Evolutionary conservation across 2,888 invertebrate species (phyloP), one percentile per base, ranked within the genome.

Genomic region (Suillia variegata): DNA sequence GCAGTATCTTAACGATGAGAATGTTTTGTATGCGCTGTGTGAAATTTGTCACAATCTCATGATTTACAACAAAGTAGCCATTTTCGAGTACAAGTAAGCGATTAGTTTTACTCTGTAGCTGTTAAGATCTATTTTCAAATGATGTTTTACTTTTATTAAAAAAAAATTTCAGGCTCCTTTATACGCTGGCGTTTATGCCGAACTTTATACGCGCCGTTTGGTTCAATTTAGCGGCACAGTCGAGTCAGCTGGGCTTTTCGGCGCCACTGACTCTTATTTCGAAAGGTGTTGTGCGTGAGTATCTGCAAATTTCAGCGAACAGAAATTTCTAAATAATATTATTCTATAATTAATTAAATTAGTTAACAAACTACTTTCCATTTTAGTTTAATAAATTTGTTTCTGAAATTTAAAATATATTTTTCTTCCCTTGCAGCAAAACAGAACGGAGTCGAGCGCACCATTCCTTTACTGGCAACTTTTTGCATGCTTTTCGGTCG

Each of bases 401-500:
- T 1, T 26, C 18, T 26, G 47, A 22, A 24, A 18, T 33, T 48
- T 20, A 8, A 48, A 34, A 20, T 12, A 18, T 48, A 33, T 13
- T 6, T 52, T 58, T 22, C 26, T 5, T 24, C 38, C 6, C 38
- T n/a, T 18, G 70, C 80, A 56, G 83, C 86, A 1, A 84, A 85
- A 6, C 84, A 90, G 63, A 86, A 89, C 2, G 85, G 88, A 17
- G 76, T 80, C 2, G 78, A 80, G 60, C 85, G 86, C 13, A 87
- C 94, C 15, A 85, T 94, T 12, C 92, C 94, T 1, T 85, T 92
- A 1, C 77, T 95, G 33, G 91, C 92, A 0, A 89, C 93, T 1
- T 95, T 96, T 81, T 93, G 93, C 76, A 89, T 92, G 1, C 82
- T 94, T 1, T 93, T 93, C 77, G 90, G 90, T 47, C 84, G 93